Percentiles rank a stretch among this genome's conserved stretches.
phyloP scores from a whole-genome alignment of 2,888 invertebrate genomes.

The Hirtodrosophila trivittata region DNA sequence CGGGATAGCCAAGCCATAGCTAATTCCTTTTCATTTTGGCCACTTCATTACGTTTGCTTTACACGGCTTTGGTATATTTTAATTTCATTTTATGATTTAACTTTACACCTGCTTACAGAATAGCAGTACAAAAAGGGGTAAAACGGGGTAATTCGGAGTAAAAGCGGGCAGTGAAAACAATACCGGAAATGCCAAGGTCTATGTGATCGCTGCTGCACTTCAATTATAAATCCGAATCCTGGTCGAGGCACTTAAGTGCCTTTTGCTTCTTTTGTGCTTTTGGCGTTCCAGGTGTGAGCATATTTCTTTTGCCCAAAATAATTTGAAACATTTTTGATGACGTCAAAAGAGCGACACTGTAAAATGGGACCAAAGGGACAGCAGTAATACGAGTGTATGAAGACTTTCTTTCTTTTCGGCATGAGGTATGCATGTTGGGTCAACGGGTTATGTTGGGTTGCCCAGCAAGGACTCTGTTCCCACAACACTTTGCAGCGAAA shows the following conservation, averaged over 20 bases:
- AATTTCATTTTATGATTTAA: constrained; percentile 83
- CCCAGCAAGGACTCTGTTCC: constrained; percentile 19
- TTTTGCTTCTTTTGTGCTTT: constrained; percentile 61
- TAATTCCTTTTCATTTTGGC: constrained; percentile 58
- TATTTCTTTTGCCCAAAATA: constrained; percentile 66
- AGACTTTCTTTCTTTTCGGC: constrained; percentile 31
- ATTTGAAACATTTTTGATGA: constrained; percentile 68
- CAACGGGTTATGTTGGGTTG: constrained; percentile 57
- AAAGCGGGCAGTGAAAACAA: constrained; percentile 32
- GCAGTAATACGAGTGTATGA: constrained; percentile 60
- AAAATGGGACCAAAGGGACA: constrained; percentile 51
- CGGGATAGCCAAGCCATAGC: constrained; percentile 34
- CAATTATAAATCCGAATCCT: constrained; percentile 77
- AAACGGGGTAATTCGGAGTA: constrained; percentile 1
- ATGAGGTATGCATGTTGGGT: constrained; percentile 52
- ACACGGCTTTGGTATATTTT: constrained; percentile 73
- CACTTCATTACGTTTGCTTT: constrained; percentile 68
- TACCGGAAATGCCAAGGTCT: constrained; percentile 42
- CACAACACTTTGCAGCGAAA: constrained; percentile 68
- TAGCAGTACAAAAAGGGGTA: constrained; percentile 17
- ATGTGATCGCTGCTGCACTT: constrained; percentile 63
- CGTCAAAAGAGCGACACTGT: constrained; percentile 44
- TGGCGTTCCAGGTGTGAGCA: constrained; percentile 42
- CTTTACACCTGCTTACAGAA: constrained; percentile 81
- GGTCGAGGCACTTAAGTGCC: constrained; percentile 75